These are phyloP conservation scores for Venusia cambrica DNA, from an alignment of 2,888 invertebrate species.

Conservation along the genomic window DNA sequence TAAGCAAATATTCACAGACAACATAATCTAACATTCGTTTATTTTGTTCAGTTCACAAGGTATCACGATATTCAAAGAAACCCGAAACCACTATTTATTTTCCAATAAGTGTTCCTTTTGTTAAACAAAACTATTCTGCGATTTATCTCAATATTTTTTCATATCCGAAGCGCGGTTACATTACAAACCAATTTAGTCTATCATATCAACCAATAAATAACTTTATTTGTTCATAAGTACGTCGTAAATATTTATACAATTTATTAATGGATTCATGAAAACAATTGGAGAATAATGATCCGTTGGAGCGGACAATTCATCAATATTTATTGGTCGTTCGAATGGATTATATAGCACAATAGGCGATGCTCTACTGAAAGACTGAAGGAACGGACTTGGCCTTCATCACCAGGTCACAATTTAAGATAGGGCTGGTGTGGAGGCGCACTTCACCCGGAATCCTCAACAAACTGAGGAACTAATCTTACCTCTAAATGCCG, in stretches of 20 bases:
- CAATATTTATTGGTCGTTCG: constrained; percentile 35
- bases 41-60: neutral
- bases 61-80: neutral
- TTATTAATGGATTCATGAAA: constrained; percentile 28
- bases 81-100: constrained; percentile 3
- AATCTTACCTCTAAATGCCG: too few species aligned
- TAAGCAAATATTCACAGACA: too few species aligned
- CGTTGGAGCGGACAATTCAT: constrained; percentile 31
- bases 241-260: constrained; percentile 38
- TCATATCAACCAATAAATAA: constrained; percentile 28
- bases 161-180: constrained; percentile 9
- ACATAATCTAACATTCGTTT: neutral
- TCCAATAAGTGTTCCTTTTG: constrained; percentile 2
- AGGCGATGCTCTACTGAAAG: too few species aligned
- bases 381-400: too few species aligned
- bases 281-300: constrained; percentile 36
- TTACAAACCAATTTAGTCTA: constrained; percentile 21
- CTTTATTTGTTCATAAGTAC: constrained; percentile 32
- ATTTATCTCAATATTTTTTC: constrained; percentile 10
- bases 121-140: too few species aligned
- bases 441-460: too few species aligned
- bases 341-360: constrained; percentile 11
- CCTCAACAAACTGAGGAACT: too few species aligned
- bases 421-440: too few species aligned
- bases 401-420: too few species aligned